Evolutionary conservation across 92 coral and sea anemone genomes (phyloP).

Genomic region (Muricea muricata): DNA sequence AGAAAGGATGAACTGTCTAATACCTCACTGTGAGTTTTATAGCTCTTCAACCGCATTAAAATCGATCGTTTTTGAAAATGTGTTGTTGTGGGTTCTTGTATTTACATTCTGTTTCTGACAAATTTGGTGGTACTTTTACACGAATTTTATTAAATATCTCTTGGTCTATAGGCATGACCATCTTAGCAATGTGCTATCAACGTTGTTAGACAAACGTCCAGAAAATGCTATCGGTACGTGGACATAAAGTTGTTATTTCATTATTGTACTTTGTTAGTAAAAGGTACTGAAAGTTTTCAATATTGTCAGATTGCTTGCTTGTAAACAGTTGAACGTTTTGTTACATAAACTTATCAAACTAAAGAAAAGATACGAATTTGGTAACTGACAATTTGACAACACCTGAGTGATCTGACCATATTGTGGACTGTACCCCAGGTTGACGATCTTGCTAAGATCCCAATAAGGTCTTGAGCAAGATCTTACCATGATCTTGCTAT

Average conservation of each 20-base stretch:
- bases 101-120: background rate
- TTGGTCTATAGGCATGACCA: constrained; percentile 80
- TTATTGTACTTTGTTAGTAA: no score
- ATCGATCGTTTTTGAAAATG: background rate
- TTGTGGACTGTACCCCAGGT: no score
- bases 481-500: no score
- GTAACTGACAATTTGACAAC: background rate
- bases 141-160: background rate
- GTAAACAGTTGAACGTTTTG: no score
- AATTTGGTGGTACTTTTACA: background rate
- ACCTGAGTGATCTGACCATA: no score
- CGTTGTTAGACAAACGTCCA: constrained; percentile 89
- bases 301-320: no score
- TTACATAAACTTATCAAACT: no score
- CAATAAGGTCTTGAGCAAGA: no score
- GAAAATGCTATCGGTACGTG: constrained; percentile 85
- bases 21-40: constrained; percentile 82
- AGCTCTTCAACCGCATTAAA: background rate
- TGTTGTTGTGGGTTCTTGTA: background rate
- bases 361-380: no score
- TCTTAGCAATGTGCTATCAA: constrained; percentile 81
- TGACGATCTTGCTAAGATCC: no score
- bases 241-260: background rate
- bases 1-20: constrained; percentile 79
- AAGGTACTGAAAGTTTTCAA: no score